Percentiles rank a stretch among this genome's conserved stretches.
phyloP scores from a whole-genome alignment of 2,888 invertebrate species.

The Drosophila birchii region DNA sequence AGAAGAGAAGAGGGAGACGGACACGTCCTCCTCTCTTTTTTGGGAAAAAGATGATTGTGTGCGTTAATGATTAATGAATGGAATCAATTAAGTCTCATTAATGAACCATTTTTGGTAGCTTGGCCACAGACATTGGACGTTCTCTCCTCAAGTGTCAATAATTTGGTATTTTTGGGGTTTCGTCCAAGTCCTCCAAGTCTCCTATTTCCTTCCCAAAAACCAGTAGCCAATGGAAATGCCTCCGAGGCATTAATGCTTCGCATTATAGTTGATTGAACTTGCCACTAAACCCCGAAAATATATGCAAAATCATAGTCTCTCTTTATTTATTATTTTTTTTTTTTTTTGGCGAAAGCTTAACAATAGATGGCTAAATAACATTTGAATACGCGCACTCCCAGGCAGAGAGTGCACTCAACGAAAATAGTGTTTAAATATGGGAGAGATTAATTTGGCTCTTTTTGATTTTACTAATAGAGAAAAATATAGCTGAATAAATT shows the following conservation, averaged over 20 bases:
- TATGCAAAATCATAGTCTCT: conserved; percentile 73
- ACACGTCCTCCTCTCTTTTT: conserved; percentile 39
- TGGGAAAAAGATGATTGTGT: conserved; percentile 4
- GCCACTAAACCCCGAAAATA: conserved; percentile 36
- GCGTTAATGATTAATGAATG: conserved; percentile 83
- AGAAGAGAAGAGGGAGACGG: neutral
- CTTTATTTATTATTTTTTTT: neutral
- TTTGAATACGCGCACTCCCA: conserved; percentile 52
- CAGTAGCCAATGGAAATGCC: conserved; percentile 27
- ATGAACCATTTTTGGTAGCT: conserved; percentile 80
- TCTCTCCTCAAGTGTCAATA: conserved; percentile 80
- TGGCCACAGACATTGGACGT: conserved; percentile 50
- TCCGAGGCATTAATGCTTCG: conserved; percentile 27
- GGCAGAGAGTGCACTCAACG: conserved; percentile 25
- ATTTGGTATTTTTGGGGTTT: conserved; percentile 58
- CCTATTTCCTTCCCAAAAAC: conserved; percentile 1
- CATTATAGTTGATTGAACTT: conserved; percentile 58
- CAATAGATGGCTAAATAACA: conserved; percentile 72
- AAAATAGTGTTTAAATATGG: neutral
- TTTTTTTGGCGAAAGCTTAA: conserved; percentile 58
- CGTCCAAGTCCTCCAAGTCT: conserved; percentile 7
- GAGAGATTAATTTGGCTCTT: neutral
- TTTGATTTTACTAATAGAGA: neutral
- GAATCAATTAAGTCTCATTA: conserved; percentile 83
- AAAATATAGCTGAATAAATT: neutral